Evolutionary conservation across 2,797 vertebrate genomes (phyloP), one percentile per base, ranked within the genome.

Genomic region (Cirrhinus molitorella): DNA sequence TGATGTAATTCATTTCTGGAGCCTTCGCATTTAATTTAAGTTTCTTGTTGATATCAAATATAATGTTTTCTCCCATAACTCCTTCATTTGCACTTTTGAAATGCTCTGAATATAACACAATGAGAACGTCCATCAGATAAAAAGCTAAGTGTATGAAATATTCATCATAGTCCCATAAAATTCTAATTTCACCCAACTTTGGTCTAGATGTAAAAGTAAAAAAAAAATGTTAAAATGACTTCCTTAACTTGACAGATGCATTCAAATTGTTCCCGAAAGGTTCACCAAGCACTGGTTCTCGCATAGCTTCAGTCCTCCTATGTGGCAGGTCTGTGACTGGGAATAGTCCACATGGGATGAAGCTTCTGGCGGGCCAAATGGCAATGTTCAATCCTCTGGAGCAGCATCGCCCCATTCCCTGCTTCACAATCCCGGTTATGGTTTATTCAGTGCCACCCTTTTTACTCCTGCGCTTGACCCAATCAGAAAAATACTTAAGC

Each of bases 391-490:
- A 91, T 87, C 90, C 89, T 88, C 9, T 3, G 19, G 51, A 53
- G 51, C 51, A 9, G 19, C 19, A 19, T 53, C 19, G 19, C 51
- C 14, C 16, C 21, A 57, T 90, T 91, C 85, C 88, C 90, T 85
- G 86, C 88, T 85, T 90, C 88, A 88, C 90, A 88, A 40, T 83
- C 72, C 74, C 89, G 23, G 63, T 84, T 75, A 95, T 95, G 92
- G 92, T 93, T 94, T 94, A 95, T 95, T 95, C 92, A 95, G 92
- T 88, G 89, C 71, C 86, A 91, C 87, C 87, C 91, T 91, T 94
- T 93, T 94, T 93, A 93, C 89, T 90, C 90, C 70, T 75, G 83
- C 87, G 90, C 87, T 82, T 88, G 87, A 81, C 84, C 90, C 74
- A 83, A 91, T 88, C 71, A 88, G 75, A 59, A 87, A 90, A 87